A percentile compares a stretch with the other conserved stretches of the same genome.
phyloP scores from a whole-genome alignment of 2,888 invertebrate genomes.

The Perizoma flavofasciatum region DNA sequence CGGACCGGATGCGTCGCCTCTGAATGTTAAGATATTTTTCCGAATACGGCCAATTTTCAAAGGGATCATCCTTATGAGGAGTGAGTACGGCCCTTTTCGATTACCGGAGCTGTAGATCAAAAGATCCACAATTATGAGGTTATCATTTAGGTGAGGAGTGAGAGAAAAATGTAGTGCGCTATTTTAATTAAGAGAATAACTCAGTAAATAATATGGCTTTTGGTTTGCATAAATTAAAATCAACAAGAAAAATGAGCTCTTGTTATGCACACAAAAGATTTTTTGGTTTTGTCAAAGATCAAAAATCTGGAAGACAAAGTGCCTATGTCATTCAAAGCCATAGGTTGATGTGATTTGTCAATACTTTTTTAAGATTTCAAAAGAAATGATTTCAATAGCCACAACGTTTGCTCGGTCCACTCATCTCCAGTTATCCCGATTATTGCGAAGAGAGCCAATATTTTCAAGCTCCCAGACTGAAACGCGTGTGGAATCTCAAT shows the following conservation, averaged over 20 bases:
- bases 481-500: slow-evolving; percentile 60
- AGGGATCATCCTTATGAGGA: slow-evolving; percentile 72
- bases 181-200: slow-evolving; percentile 6
- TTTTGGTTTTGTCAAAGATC: too few relatives aligned
- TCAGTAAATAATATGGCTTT: too few relatives aligned
- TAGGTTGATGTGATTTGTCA: too few relatives aligned
- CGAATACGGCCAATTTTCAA: slow-evolving; percentile 77
- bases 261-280: too few relatives aligned
- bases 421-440: slow-evolving; percentile 60
- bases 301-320: too few relatives aligned
- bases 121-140: slow-evolving; percentile 73
- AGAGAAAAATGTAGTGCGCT: slow-evolving; percentile 22
- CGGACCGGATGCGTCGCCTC: slow-evolving; percentile 68
- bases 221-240: too few relatives aligned
- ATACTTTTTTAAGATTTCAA: not conserved
- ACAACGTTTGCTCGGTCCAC: slow-evolving; percentile 37
- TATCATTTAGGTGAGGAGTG: slow-evolving; percentile 48
- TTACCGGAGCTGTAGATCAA: slow-evolving; percentile 70
- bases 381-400: slow-evolving; percentile 17
- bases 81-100: slow-evolving; percentile 75
- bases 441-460: slow-evolving; percentile 58
- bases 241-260: too few relatives aligned
- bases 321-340: too few relatives aligned
- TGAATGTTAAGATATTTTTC: slow-evolving; percentile 82
- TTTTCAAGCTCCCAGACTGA: slow-evolving; percentile 57